These are phyloP conservation scores for Amphipoea lucens DNA, from an alignment of 2,888 invertebrate genomes.

Conservation along the genomic window DNA sequence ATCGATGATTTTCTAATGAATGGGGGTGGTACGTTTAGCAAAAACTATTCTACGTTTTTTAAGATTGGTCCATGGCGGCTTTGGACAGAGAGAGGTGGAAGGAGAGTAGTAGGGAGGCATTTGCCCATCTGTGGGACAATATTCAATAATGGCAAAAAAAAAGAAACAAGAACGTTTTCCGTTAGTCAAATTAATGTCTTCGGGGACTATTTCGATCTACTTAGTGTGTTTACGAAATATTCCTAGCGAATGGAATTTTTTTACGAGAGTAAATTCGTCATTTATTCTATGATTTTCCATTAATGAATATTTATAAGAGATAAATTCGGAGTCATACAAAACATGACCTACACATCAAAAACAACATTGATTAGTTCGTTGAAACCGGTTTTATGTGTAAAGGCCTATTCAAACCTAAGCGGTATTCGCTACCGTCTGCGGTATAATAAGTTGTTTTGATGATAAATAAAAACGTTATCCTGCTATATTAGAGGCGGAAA, in stretches of 20 bases:
- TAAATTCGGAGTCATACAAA: background rate
- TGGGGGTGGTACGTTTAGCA: too few relatives aligned
- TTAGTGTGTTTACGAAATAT: background rate
- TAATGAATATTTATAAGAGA: slow-evolving; percentile 18
- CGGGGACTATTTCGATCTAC: too few relatives aligned
- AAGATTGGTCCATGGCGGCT: background rate
- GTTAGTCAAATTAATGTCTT: background rate
- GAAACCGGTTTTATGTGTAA: slow-evolving; percentile 13
- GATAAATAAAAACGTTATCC: background rate
- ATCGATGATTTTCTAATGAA: background rate
- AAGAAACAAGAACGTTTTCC: background rate
- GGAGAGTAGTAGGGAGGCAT: background rate
- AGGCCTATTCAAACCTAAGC: too few relatives aligned
- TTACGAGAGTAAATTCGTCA: background rate
- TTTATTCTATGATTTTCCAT: background rate
- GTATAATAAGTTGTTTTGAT: background rate
- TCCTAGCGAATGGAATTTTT: background rate
- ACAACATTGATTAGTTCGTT: background rate
- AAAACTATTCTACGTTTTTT: too few relatives aligned
- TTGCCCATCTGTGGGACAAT: background rate
- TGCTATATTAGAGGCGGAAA: too few relatives aligned
- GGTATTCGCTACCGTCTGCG: too few relatives aligned
- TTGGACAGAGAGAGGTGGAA: background rate
- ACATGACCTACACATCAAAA: slow-evolving; percentile 7
- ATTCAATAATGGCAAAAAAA: background rate